These are phyloP conservation scores for Sphaeramia orbicularis DNA, from an alignment of 2,797 vertebrate species.

Conservation along the genomic window DNA sequence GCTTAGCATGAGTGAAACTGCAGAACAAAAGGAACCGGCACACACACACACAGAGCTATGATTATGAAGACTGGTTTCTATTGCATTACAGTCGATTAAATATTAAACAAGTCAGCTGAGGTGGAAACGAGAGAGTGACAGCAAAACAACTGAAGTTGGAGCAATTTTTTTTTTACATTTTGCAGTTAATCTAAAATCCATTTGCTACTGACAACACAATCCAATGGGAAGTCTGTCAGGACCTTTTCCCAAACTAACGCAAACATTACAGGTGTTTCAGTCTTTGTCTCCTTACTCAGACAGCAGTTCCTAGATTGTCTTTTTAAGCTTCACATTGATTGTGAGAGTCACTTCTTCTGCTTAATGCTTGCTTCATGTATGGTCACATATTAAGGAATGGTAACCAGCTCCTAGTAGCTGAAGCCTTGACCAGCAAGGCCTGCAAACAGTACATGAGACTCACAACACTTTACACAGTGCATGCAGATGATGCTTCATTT, in stretches of 20 bases:
- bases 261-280: conserved; percentile 13
- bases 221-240: conserved; percentile 1
- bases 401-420: conserved; percentile 1
- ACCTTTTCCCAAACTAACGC: neutral
- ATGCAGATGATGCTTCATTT: conserved; percentile 14
- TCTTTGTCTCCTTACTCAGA: conserved; percentile 14
- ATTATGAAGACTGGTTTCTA: conserved; percentile 43
- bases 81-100: conserved; percentile 45
- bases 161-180: conserved; percentile 4
- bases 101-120: conserved; percentile 40
- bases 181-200: neutral
- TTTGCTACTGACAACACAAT: neutral
- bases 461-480: conserved; percentile 15
- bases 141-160: conserved; percentile 14
- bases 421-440: conserved; percentile 74
- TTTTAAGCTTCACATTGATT: neutral
- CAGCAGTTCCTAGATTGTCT: neutral
- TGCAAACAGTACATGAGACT: conserved; percentile 9
- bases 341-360: neutral
- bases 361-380: conserved; percentile 46
- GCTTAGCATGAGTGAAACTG: conserved; percentile 22
- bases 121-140: conserved; percentile 5
- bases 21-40: conserved; percentile 35
- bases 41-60: conserved; percentile 18
- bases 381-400: conserved; percentile 30